A percentile compares a stretch with the other conserved stretches of the same genome.
These are phyloP conservation scores for Pelecanus crispus DNA, from an alignment of 2,113 vertebrate genomes.

Conservation along the genomic window DNA sequence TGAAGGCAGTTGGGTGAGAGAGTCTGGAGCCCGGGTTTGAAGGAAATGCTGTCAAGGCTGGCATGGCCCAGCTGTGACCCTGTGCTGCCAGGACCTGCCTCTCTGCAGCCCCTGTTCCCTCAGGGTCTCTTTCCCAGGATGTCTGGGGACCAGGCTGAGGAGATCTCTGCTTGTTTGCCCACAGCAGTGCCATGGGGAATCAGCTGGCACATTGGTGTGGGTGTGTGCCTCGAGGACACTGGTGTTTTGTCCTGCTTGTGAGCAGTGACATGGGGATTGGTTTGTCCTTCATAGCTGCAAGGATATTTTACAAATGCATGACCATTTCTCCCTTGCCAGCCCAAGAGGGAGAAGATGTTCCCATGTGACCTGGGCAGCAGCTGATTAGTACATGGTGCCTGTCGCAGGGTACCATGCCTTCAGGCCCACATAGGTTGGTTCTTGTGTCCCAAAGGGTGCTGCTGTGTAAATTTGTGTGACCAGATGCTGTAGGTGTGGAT, in stretches of 20 bases:
- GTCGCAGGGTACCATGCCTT: neutral
- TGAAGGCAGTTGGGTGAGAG: neutral
- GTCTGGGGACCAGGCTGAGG: neutral
- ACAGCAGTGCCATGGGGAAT: neutral
- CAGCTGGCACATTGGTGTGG: accelerated
- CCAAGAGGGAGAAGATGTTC: neutral
- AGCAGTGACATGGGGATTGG: neutral
- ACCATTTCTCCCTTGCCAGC: neutral
- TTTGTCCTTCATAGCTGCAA: neutral
- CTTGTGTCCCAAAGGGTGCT: neutral
- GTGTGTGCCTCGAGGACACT: neutral
- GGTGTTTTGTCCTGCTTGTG: neutral
- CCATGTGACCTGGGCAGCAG: neutral
- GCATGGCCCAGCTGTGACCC: neutral
- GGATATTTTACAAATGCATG: neutral
- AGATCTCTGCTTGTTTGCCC: neutral
- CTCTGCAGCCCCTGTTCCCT: neutral
- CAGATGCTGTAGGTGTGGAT: neutral
- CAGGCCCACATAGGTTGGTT: neutral
- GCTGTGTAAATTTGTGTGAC: neutral
- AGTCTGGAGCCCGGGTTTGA: neutral
- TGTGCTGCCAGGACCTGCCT: neutral
- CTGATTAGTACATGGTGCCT: accelerated
- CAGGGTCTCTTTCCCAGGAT: neutral
- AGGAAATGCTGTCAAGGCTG: neutral